Base-by-base conservation (phyloP, 2,888 invertebrate genomes). In the Nephrocerus scutellatus region DNA sequence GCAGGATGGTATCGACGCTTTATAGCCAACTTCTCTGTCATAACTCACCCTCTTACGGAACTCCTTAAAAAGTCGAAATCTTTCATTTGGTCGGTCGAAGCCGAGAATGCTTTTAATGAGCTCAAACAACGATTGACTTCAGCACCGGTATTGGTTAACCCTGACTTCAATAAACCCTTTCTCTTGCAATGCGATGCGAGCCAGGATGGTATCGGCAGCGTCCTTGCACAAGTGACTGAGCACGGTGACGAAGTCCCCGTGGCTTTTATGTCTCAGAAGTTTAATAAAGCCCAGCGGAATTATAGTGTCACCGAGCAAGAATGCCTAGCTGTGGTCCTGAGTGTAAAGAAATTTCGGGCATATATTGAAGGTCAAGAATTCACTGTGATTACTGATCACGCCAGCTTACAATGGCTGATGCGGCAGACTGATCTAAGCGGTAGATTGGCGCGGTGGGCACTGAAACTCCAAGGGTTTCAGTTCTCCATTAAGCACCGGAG, bases 181-280 rank as follows among this genome's bases (percentile, higher is more conserved):
- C 21, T 40, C 8, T 14, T 46, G 8, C 43, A 46, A 22, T 43
- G 41, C 30, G 38, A 41, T 24, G 39, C 44, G 2, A 31, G 36
- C 19, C 24, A 32, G 18, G 22, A 12, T 2, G 42, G 39, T 6
- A 39, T 47, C 10, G 45, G 39, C 8, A 39, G 39, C 9, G 29
- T 46, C 2, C 26, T 43, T 6, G 33, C 34, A 6, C 43, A 46
- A 30, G 14, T 18, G 4, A 30, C 41, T 38, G 36, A 39, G 4
- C 18, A 38, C 5, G 43, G 39, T 2, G 13, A 31, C 4, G 46
- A 46, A 13, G 12, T 32, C 5, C 35, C 38, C 2, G 39, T 44
- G 10, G 41, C 46, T 2, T 44, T 26, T 19, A 30, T 39, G 35
- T 47, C 47, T 0, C 41, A 47, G 15, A 48, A 48, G 20, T 18